Base-by-base conservation (phyloP, 2,113 vertebrate species). In the Coturnix japonica region DNA sequence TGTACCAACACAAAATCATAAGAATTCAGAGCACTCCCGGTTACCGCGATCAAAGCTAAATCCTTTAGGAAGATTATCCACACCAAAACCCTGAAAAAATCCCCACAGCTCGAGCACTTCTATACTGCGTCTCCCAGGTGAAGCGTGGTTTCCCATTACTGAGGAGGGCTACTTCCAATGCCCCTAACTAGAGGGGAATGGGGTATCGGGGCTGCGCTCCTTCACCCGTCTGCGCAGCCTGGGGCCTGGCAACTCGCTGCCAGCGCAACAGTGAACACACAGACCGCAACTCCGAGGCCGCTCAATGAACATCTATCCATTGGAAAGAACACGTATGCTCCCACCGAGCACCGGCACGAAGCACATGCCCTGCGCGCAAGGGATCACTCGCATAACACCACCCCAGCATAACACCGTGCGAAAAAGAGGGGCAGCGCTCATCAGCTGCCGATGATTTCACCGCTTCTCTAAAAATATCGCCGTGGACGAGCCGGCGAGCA, bases 61-160 rank as follows among this genome's bases (percentile, higher is more conserved):
- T 98, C 97, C 96, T 96, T 95, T 95, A 97, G 97, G 96, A 98
- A 97, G 97, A 98, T 98, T 97, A 98, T 92, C 94, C 60, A 69
- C 94, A 96, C 88, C 93, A 90, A 97, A 97, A 96, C 96, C 96
- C 95, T 91, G 95, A 85, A 93, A 65, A 96, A 98, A 96, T 96
- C 97, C 97, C 95, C 91, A 88, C 81, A 73, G 75, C 84, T 95
- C 76, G 75, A 97, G 59, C 89, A 96, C 90, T 96, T 97, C 86
- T 23, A 44, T 25, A 41, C 78, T 41, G 60, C 73, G 82, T 80
- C 85, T 95, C 57, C 63, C 81, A 94, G 70, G 93, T 92, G 71
- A 60, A 95, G 91, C 30, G 14, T 59, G 33, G 60, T 90, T 89
- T 90, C 76, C 12, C 67, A 43, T 11, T 28, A 22, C 5, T 2